phyloP scores from a whole-genome alignment of 2,888 invertebrate genomes.

The Drosophila pegasa region DNA sequence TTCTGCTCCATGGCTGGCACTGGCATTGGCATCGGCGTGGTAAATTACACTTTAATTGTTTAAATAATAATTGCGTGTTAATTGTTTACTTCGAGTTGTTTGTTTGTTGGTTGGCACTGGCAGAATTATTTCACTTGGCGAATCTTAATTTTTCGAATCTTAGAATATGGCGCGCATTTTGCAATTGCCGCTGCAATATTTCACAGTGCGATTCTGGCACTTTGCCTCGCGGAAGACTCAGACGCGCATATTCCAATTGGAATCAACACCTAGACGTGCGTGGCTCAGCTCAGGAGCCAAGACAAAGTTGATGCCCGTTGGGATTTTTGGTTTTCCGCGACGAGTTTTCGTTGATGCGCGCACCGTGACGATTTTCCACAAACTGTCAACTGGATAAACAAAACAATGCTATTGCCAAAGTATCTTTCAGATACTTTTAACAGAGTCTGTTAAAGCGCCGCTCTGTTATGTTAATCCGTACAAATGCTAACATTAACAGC shows the following conservation, averaged over 20 bases:
- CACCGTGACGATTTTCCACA: slow-evolving; percentile 84
- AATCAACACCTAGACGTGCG: slow-evolving; percentile 38
- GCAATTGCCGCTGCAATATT: slow-evolving; percentile 27
- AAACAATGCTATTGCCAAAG: slow-evolving; percentile 63
- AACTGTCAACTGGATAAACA: slow-evolving; percentile 84
- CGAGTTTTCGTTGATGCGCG: slow-evolving; percentile 72
- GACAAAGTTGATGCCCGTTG: slow-evolving; percentile 31
- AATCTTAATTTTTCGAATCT: slow-evolving; percentile 21
- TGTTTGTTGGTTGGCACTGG: slow-evolving; percentile 16
- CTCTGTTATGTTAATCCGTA: slow-evolving; percentile 26
- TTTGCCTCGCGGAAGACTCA: slow-evolving; percentile 37
- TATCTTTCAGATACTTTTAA: slow-evolving; percentile 51
- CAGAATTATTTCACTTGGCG: slow-evolving; percentile 4
- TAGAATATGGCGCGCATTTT: slow-evolving; percentile 55
- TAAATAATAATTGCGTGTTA: slow-evolving; percentile 24
- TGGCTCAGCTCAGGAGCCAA: slow-evolving; percentile 22
- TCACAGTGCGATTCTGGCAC: slow-evolving; percentile 50
- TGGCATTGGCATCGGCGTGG: background rate
- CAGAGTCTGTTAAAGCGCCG: slow-evolving; percentile 48
- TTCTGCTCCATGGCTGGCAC: slow-evolving; percentile 63
- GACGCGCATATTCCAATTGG: slow-evolving; percentile 61
- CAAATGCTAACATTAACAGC: slow-evolving; percentile 4
- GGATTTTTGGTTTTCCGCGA: slow-evolving; percentile 58
- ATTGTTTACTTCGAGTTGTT: slow-evolving; percentile 30
- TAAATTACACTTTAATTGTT: slow-evolving; percentile 24